Evolutionary conservation across 2,113 vertebrate genomes (phyloP), one percentile per base, ranked within the genome.

Genomic region (Todiramphus chloris): DNA sequence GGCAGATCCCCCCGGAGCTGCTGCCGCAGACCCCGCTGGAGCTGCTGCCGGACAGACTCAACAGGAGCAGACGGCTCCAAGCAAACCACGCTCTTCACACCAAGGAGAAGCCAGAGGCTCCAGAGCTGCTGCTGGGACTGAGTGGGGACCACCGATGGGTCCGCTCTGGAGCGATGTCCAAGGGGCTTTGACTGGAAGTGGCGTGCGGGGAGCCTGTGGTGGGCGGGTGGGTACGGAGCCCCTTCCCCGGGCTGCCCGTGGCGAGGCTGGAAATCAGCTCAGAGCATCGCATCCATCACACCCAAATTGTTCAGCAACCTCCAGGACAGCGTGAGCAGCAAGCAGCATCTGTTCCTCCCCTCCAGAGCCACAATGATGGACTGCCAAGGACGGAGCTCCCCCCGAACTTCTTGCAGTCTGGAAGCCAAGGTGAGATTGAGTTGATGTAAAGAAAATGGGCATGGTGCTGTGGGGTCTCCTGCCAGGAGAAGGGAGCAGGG

Each of bases 331-430:
- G 0, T 95, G 96, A 94, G 91, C 91, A 62, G 92, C 53, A 5
- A 10, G 15, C 30, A 91, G 96, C 97, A 95, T 90, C 97, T 97
- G 97, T 84, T 96, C 73, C 88, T 88, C 91, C 94, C 96, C 59
- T 41, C 94, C 66, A 9, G 82, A 60, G 74, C 24, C 1, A 2
- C 3, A 37, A 60, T 89, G 97, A 95, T 85, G 94, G 94, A 96
- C 74, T 72, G 93, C 75, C 94, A 48, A 58, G 93, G 91, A 91
- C 68, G 24, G 41, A 46, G 73, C 69, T 53, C 80, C 87, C 77
- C 73, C 82, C 82, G 16, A 30, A 11, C 78, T 66, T 50, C 87
- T 60, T 31, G 8, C 75, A 67, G 69, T 50, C 74, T 80, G 37
- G 78, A 35, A 75, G 81, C 83, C 51, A 33, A 35, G 92, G 78